Conservation (phyloP, 2,113 vertebrate species). For the Pelecanoides urinatrix region DNA sequence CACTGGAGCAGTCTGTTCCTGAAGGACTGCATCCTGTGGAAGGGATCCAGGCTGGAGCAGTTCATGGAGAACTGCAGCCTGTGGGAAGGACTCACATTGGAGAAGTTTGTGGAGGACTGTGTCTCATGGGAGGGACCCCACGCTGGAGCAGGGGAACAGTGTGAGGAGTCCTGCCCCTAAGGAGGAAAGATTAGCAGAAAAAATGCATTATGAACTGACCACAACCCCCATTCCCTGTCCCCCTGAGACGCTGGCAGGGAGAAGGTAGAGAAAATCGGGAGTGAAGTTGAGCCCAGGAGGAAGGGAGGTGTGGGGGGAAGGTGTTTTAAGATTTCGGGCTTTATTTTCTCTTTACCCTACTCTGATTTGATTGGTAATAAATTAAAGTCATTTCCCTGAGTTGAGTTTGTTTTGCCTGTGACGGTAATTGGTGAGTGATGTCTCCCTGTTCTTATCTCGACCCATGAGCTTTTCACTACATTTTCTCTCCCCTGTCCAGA, state of each 20-base stretch:
- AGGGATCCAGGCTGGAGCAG: not conserved
- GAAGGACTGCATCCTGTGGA: not conserved
- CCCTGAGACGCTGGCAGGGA: not conserved
- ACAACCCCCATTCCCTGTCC: fast-evolving
- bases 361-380: not conserved
- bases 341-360: not conserved
- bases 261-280: not conserved
- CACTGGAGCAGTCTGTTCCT: not conserved
- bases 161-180: not conserved
- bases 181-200: not conserved
- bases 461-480: fast-evolving
- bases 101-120: not conserved
- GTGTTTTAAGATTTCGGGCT: not conserved
- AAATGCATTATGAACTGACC: not conserved
- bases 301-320: too few species aligned
- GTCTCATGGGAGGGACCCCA: not conserved
- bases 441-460: not conserved
- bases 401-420: too few species aligned
- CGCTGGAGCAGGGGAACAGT: not conserved
- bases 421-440: not conserved
- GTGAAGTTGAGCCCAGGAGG: too few species aligned
- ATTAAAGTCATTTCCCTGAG: too few species aligned
- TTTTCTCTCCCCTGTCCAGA: not conserved
- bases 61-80: not conserved
- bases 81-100: not conserved